Conservation (phyloP, 2,797 vertebrate genomes). For the Pteropus rufus region DNA sequence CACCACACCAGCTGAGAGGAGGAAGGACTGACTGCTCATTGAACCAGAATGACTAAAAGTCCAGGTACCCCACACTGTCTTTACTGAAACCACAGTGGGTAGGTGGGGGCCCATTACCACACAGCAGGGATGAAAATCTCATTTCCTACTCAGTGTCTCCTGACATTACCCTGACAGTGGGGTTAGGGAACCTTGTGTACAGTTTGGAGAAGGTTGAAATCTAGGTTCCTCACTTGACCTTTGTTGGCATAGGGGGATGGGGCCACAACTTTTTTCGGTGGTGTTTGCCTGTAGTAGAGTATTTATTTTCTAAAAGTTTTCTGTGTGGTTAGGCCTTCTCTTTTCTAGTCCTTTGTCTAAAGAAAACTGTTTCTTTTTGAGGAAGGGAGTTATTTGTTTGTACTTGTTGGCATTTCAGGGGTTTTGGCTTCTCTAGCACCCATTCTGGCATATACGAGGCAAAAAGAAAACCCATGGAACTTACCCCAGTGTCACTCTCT, state of each 20-base stretch:
- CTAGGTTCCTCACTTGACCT: neutral
- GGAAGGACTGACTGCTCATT: neutral
- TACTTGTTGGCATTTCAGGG: neutral
- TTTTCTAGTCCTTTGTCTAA: neutral
- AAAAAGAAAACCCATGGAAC: neutral
- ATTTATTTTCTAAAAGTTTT: conserved; percentile 12
- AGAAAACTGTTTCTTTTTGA: neutral
- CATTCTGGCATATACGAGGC: neutral
- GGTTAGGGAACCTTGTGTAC: neutral
- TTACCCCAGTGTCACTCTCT: neutral
- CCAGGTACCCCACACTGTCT: neutral
- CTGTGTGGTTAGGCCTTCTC: neutral
- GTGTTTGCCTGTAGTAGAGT: neutral
- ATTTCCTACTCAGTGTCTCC: neutral
- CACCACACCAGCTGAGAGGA: neutral
- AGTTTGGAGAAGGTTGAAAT: neutral
- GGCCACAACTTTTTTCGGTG: neutral
- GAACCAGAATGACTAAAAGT: neutral
- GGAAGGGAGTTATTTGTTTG: neutral
- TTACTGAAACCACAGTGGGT: neutral
- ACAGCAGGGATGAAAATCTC: neutral
- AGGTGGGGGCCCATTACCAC: neutral
- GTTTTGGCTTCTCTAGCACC: neutral
- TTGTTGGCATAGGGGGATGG: neutral
- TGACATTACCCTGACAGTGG: neutral